Evolutionary conservation across 2,888 invertebrate species (phyloP).

Genomic region (Aleiodes leptofemur): DNA sequence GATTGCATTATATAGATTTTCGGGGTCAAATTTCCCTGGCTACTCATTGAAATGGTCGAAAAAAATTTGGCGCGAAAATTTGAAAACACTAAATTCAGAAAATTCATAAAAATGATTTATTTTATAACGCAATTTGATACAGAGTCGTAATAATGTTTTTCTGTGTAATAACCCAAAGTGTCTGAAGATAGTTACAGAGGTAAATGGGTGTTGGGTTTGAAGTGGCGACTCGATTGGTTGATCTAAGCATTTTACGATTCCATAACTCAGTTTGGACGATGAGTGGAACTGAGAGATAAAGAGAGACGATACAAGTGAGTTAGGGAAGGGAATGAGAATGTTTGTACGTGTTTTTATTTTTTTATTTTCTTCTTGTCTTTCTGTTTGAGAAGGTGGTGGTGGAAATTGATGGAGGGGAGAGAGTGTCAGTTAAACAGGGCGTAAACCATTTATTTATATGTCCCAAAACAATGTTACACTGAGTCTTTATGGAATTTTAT

Average conservation of each 20-base stretch:
- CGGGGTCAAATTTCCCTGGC: too few relatives aligned
- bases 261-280: slow-evolving; percentile 66
- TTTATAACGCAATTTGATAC: neutral
- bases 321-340: slow-evolving; percentile 48
- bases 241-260: slow-evolving; percentile 35
- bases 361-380: slow-evolving; percentile 32
- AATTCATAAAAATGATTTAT: too few relatives aligned
- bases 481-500: slow-evolving; percentile 65
- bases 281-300: slow-evolving; percentile 56
- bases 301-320: slow-evolving; percentile 51
- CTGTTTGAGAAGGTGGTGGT: neutral
- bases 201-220: neutral
- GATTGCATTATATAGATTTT: slow-evolving; percentile 2
- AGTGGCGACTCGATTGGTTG: slow-evolving; percentile 25
- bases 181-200: slow-evolving; percentile 5
- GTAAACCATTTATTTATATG: slow-evolving; percentile 75
- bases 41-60: too few relatives aligned
- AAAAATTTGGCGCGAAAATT: too few relatives aligned
- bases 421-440: slow-evolving; percentile 58
- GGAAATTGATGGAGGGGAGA: slow-evolving; percentile 33
- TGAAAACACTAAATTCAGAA: too few relatives aligned
- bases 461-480: slow-evolving; percentile 67
- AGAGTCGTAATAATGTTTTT: slow-evolving; percentile 18
- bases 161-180: slow-evolving; percentile 26
- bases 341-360: slow-evolving; percentile 35